phyloP scores from a whole-genome alignment of 2,888 invertebrate species.

The Syrphus vitripennis region DNA sequence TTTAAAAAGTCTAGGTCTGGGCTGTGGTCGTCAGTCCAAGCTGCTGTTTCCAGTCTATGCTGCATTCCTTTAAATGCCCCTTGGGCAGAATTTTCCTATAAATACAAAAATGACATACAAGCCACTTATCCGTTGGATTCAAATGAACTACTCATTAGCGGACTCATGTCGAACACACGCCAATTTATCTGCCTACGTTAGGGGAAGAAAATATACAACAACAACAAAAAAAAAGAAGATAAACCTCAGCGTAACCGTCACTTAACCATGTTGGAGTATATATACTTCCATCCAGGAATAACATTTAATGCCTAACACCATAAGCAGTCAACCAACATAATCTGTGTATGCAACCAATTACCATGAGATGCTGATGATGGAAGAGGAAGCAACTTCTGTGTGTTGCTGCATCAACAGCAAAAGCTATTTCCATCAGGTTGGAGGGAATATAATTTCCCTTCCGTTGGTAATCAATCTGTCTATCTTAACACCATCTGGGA shows the following conservation, averaged over 20 bases:
- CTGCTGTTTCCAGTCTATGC: not conserved
- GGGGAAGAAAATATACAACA: not conserved
- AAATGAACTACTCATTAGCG: constrained; percentile 69
- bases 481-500: constrained; percentile 55
- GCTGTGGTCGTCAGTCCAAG: not conserved
- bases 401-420: constrained; percentile 15
- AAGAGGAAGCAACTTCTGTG: constrained; percentile 33
- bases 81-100: constrained; percentile 29
- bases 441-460: constrained; percentile 44
- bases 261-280: constrained; percentile 34
- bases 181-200: not conserved
- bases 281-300: constrained; percentile 28
- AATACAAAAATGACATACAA: constrained; percentile 41
- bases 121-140: constrained; percentile 63
- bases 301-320: constrained; percentile 61
- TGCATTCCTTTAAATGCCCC: constrained; percentile 30
- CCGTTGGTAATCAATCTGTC: constrained; percentile 60
- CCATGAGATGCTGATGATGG: constrained; percentile 20
- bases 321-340: constrained; percentile 56
- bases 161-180: constrained; percentile 62
- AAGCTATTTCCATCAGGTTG: not conserved
- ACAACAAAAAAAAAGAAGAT: not conserved
- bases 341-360: constrained; percentile 55
- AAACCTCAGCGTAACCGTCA: constrained; percentile 1
- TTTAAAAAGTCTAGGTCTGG: not conserved